These are phyloP conservation scores for Hydrocynus forskahlii DNA, from an alignment of 2,797 vertebrate species.

Conservation along the genomic window DNA sequence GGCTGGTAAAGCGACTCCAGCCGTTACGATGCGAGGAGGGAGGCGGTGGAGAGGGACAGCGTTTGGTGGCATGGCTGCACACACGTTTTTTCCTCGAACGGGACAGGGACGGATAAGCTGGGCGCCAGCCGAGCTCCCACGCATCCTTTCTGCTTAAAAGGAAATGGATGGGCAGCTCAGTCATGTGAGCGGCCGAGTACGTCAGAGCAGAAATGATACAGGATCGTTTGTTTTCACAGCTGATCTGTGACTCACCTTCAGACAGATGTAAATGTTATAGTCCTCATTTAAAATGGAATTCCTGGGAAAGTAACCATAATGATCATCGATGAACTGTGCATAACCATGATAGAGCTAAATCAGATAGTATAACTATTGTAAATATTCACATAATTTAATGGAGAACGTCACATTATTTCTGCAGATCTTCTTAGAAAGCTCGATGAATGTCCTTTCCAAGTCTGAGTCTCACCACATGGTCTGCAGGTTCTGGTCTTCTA, in stretches of 20 bases:
- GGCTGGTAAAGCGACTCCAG: slow-evolving; percentile 44
- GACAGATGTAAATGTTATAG: not conserved
- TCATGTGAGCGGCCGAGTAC: not conserved
- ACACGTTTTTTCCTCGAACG: slow-evolving; percentile 50
- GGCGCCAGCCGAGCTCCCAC: slow-evolving; percentile 36
- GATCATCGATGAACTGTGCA: no score
- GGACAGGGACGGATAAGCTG: slow-evolving; percentile 52
- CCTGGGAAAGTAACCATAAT: no score
- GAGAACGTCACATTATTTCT: no score
- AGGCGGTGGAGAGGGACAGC: slow-evolving; percentile 27
- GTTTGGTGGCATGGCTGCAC: slow-evolving; percentile 43
- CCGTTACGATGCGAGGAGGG: slow-evolving; percentile 24
- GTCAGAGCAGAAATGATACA: not conserved
- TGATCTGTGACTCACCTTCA: slow-evolving; percentile 35
- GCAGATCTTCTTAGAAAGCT: no score
- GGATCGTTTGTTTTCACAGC: slow-evolving; percentile 18
- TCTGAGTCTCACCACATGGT: no score
- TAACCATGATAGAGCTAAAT: no score
- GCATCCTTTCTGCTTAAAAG: slow-evolving; percentile 51
- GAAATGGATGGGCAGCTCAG: slow-evolving; percentile 40
- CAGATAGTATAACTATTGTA: no score
- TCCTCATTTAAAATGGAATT: not conserved
- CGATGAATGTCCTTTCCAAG: no score
- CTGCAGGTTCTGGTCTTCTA: no score
- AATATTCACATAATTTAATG: no score